phyloP scores from a whole-genome alignment of 2,113 vertebrate genomes.

The Abramis brama region DNA sequence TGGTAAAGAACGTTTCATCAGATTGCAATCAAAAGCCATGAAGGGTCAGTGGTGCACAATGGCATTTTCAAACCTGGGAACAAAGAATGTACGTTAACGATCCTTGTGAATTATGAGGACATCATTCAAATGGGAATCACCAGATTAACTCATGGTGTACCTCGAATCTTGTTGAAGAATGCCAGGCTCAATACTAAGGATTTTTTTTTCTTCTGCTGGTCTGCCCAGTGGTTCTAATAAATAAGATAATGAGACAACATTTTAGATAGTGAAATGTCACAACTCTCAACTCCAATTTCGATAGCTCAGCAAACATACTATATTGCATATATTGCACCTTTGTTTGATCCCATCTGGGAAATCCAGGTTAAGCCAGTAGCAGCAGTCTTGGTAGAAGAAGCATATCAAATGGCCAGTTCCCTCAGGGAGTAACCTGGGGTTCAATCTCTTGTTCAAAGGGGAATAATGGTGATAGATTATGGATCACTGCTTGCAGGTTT shows the following conservation, averaged over 20 bases:
- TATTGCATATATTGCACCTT: not conserved
- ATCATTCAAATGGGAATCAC: not conserved
- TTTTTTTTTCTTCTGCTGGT: too few relatives aligned
- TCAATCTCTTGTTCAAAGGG: not conserved
- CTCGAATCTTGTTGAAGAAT: not conserved
- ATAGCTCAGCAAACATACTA: too few relatives aligned
- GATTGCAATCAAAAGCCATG: constrained; percentile 10
- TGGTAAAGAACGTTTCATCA: constrained; percentile 15
- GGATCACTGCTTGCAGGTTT: not conserved
- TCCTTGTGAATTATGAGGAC: not conserved
- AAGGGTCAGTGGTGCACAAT: constrained; percentile 8
- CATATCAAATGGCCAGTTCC: not conserved
- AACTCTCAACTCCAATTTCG: too few relatives aligned
- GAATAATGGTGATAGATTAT: not conserved
- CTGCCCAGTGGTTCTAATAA: too few relatives aligned
- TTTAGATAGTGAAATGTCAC: too few relatives aligned
- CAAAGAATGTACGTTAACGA: constrained; percentile 9
- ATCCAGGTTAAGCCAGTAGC: not conserved
- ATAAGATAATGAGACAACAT: too few relatives aligned
- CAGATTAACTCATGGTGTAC: not conserved
- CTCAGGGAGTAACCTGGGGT: not conserved
- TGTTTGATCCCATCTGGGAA: not conserved
- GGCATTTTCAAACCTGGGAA: constrained; percentile 7
- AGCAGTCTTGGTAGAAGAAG: not conserved
- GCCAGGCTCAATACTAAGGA: too few relatives aligned